These are phyloP conservation scores for Peromyscus leucopus DNA, from an alignment of 2,113 vertebrate genomes.

Conservation along the genomic window DNA sequence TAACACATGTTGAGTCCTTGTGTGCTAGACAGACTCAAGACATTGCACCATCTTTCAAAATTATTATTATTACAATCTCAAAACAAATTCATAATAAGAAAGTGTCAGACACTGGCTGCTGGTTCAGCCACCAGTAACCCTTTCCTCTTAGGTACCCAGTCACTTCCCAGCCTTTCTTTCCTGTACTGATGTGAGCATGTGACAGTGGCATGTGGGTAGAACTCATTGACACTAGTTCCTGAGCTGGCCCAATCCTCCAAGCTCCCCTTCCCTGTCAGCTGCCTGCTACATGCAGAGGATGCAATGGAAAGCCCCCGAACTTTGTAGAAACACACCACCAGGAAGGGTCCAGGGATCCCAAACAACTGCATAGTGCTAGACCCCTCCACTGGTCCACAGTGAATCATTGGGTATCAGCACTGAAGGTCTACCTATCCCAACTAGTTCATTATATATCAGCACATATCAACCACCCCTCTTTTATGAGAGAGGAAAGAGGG, in stretches of 20 bases:
- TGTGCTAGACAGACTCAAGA: neutral
- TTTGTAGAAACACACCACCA: neutral
- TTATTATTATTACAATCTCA: neutral
- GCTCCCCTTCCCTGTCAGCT: neutral
- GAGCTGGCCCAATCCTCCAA: neutral
- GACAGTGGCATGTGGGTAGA: neutral
- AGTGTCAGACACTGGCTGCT: neutral
- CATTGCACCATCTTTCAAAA: neutral
- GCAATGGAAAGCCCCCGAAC: neutral
- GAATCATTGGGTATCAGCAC: neutral
- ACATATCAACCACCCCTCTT: neutral
- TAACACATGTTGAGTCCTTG: constrained; percentile 17
- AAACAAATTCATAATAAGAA: neutral
- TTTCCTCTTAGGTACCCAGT: neutral
- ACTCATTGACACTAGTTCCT: neutral
- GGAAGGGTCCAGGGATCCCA: neutral
- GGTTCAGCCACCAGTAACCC: neutral
- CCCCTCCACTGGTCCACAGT: neutral
- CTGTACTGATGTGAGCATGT: neutral
- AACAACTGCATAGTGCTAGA: neutral
- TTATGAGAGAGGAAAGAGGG: neutral
- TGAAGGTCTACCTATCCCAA: neutral
- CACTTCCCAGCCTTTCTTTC: neutral
- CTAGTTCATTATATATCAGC: neutral
- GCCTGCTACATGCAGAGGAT: neutral